phyloP scores from a whole-genome alignment of 2,797 vertebrate species.

The Florisuga fusca region DNA sequence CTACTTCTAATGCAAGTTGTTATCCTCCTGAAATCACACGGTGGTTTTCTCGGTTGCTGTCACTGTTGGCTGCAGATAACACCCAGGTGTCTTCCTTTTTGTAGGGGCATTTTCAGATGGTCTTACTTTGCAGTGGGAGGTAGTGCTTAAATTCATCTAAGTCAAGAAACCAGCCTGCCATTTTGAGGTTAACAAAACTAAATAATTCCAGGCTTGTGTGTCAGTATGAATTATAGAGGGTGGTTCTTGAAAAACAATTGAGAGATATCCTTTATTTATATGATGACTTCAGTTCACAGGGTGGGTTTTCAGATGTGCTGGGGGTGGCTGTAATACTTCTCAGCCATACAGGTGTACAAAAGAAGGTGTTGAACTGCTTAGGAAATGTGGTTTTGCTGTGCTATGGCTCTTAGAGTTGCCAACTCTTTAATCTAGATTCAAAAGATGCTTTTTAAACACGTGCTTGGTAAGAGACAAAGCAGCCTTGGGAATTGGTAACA shows the following conservation, averaged over 20 bases:
- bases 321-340: background rate
- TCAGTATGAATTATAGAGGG: accelerated
- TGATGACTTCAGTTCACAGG: background rate
- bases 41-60: background rate
- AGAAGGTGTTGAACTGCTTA: background rate
- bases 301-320: background rate
- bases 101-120: background rate
- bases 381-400: background rate
- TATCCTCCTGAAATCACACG: background rate
- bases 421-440: background rate
- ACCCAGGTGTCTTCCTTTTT: background rate
- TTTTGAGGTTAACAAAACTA: background rate
- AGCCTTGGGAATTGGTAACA: background rate
- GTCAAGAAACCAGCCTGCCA: background rate
- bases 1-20: background rate
- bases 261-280: background rate
- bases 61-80: background rate
- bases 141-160: background rate
- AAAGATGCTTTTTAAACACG: background rate
- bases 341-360: background rate
- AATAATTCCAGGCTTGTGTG: background rate
- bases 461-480: background rate
- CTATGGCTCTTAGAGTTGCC: background rate
- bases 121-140: background rate
- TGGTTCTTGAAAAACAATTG: background rate